phyloP scores from a whole-genome alignment of 2,888 invertebrate genomes.

The Volucella bombylans region DNA sequence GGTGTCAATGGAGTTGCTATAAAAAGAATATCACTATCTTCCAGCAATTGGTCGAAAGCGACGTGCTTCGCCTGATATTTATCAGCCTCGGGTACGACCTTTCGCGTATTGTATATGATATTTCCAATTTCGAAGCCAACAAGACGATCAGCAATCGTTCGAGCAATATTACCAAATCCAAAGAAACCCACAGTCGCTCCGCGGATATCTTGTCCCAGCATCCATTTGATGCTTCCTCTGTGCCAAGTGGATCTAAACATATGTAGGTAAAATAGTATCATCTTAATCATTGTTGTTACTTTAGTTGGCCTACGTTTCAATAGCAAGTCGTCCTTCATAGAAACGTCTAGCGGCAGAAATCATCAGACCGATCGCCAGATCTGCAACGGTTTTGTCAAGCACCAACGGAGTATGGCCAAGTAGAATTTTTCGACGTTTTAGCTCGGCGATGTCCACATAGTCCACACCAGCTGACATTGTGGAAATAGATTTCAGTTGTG shows the following conservation, averaged over 20 bases:
- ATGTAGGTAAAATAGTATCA: too few relatives aligned
- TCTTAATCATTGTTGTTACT: conserved; percentile 80
- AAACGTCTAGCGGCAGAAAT: conserved; percentile 90
- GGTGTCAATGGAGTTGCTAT: conserved; percentile 86
- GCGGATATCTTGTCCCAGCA: conserved; percentile 90
- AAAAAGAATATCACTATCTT: conserved; percentile 88
- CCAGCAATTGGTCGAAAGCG: conserved; percentile 86
- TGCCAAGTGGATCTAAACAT: conserved; percentile 86
- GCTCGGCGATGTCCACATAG: conserved; percentile 89
- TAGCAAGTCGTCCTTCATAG: conserved; percentile 87
- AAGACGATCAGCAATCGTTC: conserved; percentile 88
- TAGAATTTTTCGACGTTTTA: conserved; percentile 88
- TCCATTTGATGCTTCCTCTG: conserved; percentile 88
- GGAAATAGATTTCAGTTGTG: conserved; percentile 88
- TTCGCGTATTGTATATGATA: conserved; percentile 89
- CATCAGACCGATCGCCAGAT: conserved; percentile 89
- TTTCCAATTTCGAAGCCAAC: conserved; percentile 88
- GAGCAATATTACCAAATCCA: conserved; percentile 92
- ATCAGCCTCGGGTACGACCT: conserved; percentile 82
- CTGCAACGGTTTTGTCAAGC: conserved; percentile 90
- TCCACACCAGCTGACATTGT: conserved; percentile 95
- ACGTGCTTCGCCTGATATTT: conserved; percentile 85
- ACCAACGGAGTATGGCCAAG: conserved; percentile 92
- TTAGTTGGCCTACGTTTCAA: conserved; percentile 83
- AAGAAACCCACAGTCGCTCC: conserved; percentile 92